These are phyloP conservation scores for Ciona savignyi DNA, from an alignment of 23 tunicate genomes.

Conservation along the genomic window DNA sequence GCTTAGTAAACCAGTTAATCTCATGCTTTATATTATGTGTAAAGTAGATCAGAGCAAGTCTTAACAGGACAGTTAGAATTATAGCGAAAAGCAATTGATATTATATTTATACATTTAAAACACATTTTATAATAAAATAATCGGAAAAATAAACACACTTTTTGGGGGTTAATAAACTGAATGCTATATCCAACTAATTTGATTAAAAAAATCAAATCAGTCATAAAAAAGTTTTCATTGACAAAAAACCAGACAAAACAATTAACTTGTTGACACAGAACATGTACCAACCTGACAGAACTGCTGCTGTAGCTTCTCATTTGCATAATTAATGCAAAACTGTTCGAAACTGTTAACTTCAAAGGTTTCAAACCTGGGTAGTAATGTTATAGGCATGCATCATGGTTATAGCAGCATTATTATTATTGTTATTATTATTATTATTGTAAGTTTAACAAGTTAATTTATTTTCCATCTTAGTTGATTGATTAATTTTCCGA, in stretches of 20 bases:
- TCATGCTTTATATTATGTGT: too few relatives aligned
- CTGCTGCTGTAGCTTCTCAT: constrained; percentile 91
- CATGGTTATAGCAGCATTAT: too few relatives aligned
- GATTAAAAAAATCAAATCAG: background rate
- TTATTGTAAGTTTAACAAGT: too few relatives aligned
- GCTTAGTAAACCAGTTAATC: too few relatives aligned
- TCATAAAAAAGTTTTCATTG: background rate
- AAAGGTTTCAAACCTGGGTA: constrained; percentile 85
- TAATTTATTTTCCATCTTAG: background rate
- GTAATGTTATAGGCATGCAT: too few relatives aligned
- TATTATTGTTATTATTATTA: background rate
- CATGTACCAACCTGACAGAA: constrained; percentile 84
- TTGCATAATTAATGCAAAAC: constrained; percentile 93
- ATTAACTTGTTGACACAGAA: too few relatives aligned
- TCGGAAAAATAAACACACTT: background rate
- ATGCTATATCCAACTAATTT: background rate
- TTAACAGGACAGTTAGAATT: too few relatives aligned
- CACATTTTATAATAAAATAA: background rate
- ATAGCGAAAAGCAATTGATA: background rate
- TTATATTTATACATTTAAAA: background rate
- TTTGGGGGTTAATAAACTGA: background rate
- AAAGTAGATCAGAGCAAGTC: too few relatives aligned
- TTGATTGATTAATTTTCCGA: background rate
- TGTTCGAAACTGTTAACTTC: constrained; percentile 92
- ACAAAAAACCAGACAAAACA: too few relatives aligned